Percentiles rank a stretch among this genome's conserved stretches.
phyloP scores from a whole-genome alignment of 2,797 vertebrate species.

The Thamnophis elegans region DNA sequence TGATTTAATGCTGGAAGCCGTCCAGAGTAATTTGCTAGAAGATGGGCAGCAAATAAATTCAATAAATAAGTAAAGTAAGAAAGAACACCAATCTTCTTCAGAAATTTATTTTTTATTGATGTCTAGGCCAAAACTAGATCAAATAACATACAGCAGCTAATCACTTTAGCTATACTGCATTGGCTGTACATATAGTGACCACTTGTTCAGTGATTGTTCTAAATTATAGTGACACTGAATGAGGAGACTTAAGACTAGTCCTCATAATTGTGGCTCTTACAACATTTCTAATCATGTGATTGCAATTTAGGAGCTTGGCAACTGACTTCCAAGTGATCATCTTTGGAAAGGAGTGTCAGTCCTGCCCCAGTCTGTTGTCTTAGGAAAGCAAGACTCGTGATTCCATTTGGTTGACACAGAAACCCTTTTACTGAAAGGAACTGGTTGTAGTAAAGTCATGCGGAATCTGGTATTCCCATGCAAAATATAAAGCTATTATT shows the following conservation, averaged over 20 bases:
- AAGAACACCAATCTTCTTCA: background rate
- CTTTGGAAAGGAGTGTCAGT: background rate
- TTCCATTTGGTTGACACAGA: too few species aligned
- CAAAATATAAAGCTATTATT: too few species aligned
- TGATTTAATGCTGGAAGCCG: too few species aligned
- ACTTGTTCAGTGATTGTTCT: background rate
- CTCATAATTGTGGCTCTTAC: background rate
- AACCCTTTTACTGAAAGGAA: too few species aligned
- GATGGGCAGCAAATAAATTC: too few species aligned
- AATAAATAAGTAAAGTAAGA: background rate
- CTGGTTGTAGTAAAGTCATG: too few species aligned
- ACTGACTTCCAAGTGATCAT: background rate
- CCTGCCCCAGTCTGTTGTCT: too few species aligned
- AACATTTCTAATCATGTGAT: background rate
- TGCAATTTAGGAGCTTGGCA: background rate
- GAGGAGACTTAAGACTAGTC: background rate
- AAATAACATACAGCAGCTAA: background rate
- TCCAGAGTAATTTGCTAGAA: too few species aligned
- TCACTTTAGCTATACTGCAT: too few species aligned
- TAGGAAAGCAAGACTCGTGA: too few species aligned
- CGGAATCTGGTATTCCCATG: too few species aligned
- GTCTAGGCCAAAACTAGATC: background rate
- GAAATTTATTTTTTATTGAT: background rate
- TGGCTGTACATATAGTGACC: background rate
- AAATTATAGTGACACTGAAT: background rate